Evolutionary conservation across 2,888 invertebrate species (phyloP), one percentile per base, ranked within the genome.

Genomic region (Phlogophora meticulosa): DNA sequence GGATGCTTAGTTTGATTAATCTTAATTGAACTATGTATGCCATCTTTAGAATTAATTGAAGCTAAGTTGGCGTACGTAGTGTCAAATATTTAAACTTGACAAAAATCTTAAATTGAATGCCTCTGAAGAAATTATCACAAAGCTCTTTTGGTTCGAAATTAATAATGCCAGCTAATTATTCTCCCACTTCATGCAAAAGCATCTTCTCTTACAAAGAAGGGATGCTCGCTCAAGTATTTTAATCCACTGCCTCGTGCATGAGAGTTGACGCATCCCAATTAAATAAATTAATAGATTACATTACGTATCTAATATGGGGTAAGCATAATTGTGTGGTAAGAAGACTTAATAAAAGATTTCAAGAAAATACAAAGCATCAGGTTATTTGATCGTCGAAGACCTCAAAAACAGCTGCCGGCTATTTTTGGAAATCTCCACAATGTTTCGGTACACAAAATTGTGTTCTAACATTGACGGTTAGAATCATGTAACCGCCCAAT

Each of bases 401-500:
- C 42, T 32, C 36, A 55, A 62, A 61, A 63, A 36, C 20, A 43
- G 34, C 34, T 77, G 45, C 43, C 4, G 42, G 36, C 36, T 15
- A 36, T 38, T 55, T 55, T 46, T 15, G 9, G 20, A 42, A 57
- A 57, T 15, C 32, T 42, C 4, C 40, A 49, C 28, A 28, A 2
- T 53, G 32, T 61, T 58, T 49, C n/a, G 34, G 32, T 52, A 74
- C 38, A 71, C 48, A 53, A 60, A 62, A 71, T 71, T 56, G 34
- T 77, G 52, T 77, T 48, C 10, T 28, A 48, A 59, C 40, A 46
- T 56, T 59, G 72, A 52, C 20, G 59, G 57, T 17, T 28, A 66
- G 46, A 78, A 58, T 72, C 58, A 75, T 59, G 46, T 75, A 55
- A 66, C 58, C 58, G 13, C 46, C 57, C 66, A 66, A 78, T 51